phyloP scores from a whole-genome alignment of 2,888 invertebrate genomes.

The Eueremaeus valkanovi region DNA sequence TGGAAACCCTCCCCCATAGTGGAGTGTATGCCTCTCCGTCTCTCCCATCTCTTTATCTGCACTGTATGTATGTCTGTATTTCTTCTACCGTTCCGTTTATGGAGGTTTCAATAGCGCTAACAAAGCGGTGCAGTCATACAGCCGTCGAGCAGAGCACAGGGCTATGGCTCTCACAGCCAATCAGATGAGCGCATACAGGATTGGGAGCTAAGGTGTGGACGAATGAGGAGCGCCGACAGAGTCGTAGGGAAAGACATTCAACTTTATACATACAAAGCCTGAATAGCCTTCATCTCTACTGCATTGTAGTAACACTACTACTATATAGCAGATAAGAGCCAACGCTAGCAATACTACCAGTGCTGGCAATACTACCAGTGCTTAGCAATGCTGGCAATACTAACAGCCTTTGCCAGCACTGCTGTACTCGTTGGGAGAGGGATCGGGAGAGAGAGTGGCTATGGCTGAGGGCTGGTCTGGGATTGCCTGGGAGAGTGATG shows the following conservation, averaged over 20 bases:
- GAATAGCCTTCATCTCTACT: constrained; percentile 10
- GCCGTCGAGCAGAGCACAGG: not conserved
- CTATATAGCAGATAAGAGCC: not conserved
- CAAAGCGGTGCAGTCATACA: constrained; percentile 1
- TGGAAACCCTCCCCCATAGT: not conserved
- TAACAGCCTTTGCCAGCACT: too few relatives aligned
- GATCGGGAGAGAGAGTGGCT: not conserved
- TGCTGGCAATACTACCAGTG: too few relatives aligned
- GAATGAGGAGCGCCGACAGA: not conserved
- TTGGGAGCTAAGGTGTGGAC: not conserved
- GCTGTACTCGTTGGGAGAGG: not conserved
- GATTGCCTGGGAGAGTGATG: not conserved
- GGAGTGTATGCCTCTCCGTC: not conserved
- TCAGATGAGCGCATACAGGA: not conserved
- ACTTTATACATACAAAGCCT: constrained; percentile 9
- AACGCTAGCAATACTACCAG: too few relatives aligned
- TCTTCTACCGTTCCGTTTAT: not conserved
- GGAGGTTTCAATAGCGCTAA: constrained; percentile 3
- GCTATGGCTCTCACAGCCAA: not conserved
- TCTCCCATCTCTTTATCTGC: not conserved
- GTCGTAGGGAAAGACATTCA: not conserved
- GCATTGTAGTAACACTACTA: not conserved
- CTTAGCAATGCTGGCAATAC: too few relatives aligned
- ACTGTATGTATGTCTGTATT: too few relatives aligned
- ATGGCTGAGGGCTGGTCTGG: not conserved